Evolutionary conservation across 2,113 vertebrate genomes (phyloP), one percentile per base, ranked within the genome.

Genomic region (Myrmecobius fasciatus): DNA sequence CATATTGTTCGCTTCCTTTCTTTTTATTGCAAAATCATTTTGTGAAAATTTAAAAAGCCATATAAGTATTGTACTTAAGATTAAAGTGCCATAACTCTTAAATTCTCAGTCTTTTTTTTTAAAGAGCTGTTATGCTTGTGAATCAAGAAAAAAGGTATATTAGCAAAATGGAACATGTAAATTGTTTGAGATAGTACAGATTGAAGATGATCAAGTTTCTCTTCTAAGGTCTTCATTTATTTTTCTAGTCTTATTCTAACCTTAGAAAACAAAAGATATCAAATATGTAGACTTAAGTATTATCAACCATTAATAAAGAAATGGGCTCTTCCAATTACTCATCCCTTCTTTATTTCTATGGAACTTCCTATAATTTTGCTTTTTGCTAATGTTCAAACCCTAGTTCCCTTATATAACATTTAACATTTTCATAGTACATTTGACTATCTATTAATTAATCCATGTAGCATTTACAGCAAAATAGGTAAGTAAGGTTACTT

Each of bases 401-500:
- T 53, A 90, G 3, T 10, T 4, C 25, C 6, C 0, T 91, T 36
- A 53, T 2, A 89, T 10, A 89, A 28, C 8, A 88, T 92, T 53
- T 0, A 53, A 0, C 10, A 95, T 51, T 91, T 43, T 95, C 28
- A 54, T 48, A 93, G 94, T 56, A 2, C 0, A 53, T 3, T 91
- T 96, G 17, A 46, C 56, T 83, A 88, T 91, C 91, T 75, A 52
- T 89, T 67, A 96, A 91, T 51, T 52, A 93, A 56, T 75, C 3
- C 14, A 54, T 2, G 43, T 92, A 89, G 54, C 8, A 89, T 89
- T 22, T 49, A 6, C 12, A 90, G 91, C 25, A 91, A 52, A 67
- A 14, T 26, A 89, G 31, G 25, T 93, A 91, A 56, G 5, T 17
- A 67, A 90, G 2, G 0, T 0, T 54, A 46, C 3, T 12, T 3